phyloP scores from a whole-genome alignment of 2,113 vertebrate genomes.

The Podarcis cretensis region DNA sequence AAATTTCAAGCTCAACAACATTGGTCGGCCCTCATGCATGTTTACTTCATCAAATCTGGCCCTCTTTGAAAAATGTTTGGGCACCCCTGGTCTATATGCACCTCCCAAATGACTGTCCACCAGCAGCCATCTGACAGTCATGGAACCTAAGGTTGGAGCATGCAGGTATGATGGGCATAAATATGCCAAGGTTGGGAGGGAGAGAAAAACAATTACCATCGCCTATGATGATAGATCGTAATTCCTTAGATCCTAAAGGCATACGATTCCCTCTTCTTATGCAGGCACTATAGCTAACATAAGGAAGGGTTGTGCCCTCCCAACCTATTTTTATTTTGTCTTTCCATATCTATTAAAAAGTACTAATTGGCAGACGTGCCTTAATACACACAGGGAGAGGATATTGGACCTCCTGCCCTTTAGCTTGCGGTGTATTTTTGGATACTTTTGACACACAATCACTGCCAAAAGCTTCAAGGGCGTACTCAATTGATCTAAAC shows the following conservation, averaged over 20 bases:
- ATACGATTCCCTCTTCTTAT: neutral
- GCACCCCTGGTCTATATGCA: neutral
- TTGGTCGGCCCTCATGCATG: too few relatives aligned
- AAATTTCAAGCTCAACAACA: too few relatives aligned
- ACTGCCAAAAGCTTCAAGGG: neutral
- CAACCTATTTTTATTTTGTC: neutral
- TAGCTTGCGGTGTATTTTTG: constrained; percentile 6
- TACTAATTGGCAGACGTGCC: neutral
- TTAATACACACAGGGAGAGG: neutral
- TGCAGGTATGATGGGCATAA: neutral
- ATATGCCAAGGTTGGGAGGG: too few relatives aligned
- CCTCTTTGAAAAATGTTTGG: too few relatives aligned
- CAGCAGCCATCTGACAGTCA: neutral
- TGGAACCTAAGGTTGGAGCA: neutral
- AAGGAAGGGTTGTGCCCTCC: too few relatives aligned
- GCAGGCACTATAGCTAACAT: neutral
- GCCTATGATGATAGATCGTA: neutral
- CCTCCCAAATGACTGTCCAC: neutral
- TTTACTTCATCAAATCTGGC: too few relatives aligned
- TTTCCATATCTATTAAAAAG: neutral
- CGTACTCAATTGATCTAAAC: fast-evolving
- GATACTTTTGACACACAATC: neutral
- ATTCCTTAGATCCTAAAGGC: too few relatives aligned
- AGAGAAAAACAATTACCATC: neutral
- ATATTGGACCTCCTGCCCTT: neutral